These are phyloP conservation scores for Boulengeromyrus knoepffleri DNA, from an alignment of 2,113 vertebrate genomes.

Conservation along the genomic window DNA sequence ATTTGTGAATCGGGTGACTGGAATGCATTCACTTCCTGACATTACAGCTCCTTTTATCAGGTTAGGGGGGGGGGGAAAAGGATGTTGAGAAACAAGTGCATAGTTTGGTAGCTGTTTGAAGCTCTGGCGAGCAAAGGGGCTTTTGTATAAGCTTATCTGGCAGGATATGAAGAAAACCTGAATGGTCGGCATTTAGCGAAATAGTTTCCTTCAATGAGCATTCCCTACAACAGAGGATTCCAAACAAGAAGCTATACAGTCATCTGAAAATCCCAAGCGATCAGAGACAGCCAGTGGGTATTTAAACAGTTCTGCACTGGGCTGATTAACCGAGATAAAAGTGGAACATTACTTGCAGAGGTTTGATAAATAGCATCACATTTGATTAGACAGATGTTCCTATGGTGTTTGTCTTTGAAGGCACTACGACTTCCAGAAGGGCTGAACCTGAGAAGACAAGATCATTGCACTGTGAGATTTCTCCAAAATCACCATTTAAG, in stretches of 20 bases:
- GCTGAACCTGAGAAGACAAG: constrained; percentile 5
- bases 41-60: constrained; percentile 61
- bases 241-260: constrained; percentile 46
- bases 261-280: constrained; percentile 31
- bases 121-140: constrained; percentile 42
- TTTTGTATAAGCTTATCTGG: constrained; percentile 67
- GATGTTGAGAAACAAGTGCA: constrained; percentile 48
- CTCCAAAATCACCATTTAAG: constrained; percentile 11
- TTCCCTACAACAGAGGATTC: constrained; percentile 49
- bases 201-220: constrained; percentile 65
- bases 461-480: background rate
- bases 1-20: constrained; percentile 52
- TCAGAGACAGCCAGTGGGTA: constrained; percentile 48
- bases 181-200: constrained; percentile 63
- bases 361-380: constrained; percentile 59
- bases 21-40: constrained; percentile 66
- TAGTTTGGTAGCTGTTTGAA: constrained; percentile 47
- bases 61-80: constrained; percentile 49
- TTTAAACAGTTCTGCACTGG: constrained; percentile 58
- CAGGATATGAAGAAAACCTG: constrained; percentile 65
- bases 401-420: constrained; percentile 38
- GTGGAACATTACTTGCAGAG: constrained; percentile 53
- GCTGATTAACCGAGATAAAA: constrained; percentile 59
- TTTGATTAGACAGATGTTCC: constrained; percentile 57
- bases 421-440: constrained; percentile 32